Percentiles rank a stretch among this genome's conserved stretches.
Evolutionary conservation across 2,888 invertebrate species (phyloP).

Genomic region (Acleris literana): DNA sequence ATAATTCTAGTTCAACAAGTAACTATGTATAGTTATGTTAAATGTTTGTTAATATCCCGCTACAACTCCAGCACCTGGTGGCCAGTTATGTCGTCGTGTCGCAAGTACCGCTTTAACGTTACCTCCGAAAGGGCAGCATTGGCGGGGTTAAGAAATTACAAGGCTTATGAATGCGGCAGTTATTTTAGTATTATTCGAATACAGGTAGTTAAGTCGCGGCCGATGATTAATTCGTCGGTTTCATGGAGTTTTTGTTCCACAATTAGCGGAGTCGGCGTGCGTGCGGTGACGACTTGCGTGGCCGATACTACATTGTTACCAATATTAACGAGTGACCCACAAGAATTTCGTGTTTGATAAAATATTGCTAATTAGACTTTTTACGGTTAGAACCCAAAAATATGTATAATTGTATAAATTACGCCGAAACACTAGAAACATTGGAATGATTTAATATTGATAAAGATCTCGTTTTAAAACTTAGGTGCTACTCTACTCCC

Average conservation of each 20-base stretch:
- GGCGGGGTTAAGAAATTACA: slow-evolving; percentile 49
- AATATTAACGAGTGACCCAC: slow-evolving; percentile 64
- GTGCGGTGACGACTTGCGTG: slow-evolving; percentile 63
- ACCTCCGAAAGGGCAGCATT: slow-evolving; percentile 40
- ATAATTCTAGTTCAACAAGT: slow-evolving; percentile 16
- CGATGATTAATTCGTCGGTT: slow-evolving; percentile 76
- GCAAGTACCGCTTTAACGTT: slow-evolving; percentile 19
- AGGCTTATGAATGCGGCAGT: slow-evolving; percentile 57
- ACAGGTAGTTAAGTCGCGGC: slow-evolving; percentile 58
- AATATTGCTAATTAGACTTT: slow-evolving; percentile 69
- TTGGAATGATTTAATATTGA: slow-evolving; percentile 33
- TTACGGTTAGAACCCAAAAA: slow-evolving; percentile 47
- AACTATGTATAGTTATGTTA: slow-evolving; percentile 8
- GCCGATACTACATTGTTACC: slow-evolving; percentile 60
- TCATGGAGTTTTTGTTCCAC: slow-evolving; percentile 77
- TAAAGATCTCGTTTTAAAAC: slow-evolving; percentile 27
- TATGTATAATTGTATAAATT: slow-evolving; percentile 42
- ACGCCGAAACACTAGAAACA: slow-evolving; percentile 40
- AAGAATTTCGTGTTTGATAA: slow-evolving; percentile 63
- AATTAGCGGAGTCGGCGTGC: slow-evolving; percentile 67
- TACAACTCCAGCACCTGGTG: slow-evolving; percentile 32
- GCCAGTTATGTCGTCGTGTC: slow-evolving; percentile 23
- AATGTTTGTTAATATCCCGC: slow-evolving; percentile 29
- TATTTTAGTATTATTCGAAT: slow-evolving; percentile 63
- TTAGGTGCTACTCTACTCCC: slow-evolving; percentile 8